A percentile compares a stretch with the other conserved stretches of the same genome.
These are phyloP conservation scores for Rhinella marina DNA, from an alignment of 2,797 vertebrate species.

Conservation along the genomic window DNA sequence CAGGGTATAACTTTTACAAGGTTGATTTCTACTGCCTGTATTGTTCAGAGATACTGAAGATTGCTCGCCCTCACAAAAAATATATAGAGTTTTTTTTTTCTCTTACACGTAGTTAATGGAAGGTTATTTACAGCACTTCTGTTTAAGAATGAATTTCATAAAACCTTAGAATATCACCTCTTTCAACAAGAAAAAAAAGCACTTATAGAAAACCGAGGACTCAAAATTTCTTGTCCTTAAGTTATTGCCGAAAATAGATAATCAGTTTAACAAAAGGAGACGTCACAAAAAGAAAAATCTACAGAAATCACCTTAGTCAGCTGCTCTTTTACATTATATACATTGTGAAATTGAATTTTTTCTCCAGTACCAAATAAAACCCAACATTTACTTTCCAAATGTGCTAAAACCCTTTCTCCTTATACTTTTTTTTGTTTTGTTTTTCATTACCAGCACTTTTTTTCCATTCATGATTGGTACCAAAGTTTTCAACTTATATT, in stretches of 20 bases:
- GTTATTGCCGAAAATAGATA: constrained; percentile 99
- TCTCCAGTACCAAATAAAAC: constrained; percentile 64
- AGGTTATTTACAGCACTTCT: constrained; percentile 59
- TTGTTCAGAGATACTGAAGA: constrained; percentile 86
- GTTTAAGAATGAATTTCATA: constrained; percentile 73
- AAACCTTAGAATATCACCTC: constrained; percentile 81
- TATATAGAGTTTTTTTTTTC: constrained; percentile 85
- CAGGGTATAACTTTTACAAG: constrained; percentile 71
- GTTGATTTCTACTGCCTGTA: constrained; percentile 67
- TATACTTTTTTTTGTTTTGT: constrained; percentile 60
- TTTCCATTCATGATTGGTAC: constrained; percentile 70
- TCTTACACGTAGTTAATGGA: constrained; percentile 83
- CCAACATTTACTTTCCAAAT: constrained; percentile 67
- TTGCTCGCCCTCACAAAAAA: constrained; percentile 93
- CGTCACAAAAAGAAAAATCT: constrained; percentile 86
- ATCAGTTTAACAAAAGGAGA: constrained; percentile 94
- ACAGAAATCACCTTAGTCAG: constrained; percentile 77
- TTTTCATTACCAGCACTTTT: constrained; percentile 16
- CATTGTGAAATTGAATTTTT: constrained; percentile 64
- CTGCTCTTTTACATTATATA: constrained; percentile 77
- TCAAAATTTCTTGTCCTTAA: constrained; percentile 91
- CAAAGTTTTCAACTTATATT: constrained; percentile 78
- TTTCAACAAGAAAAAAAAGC: constrained; percentile 94
- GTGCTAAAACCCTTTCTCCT: constrained; percentile 75
- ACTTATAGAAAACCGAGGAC: constrained; percentile 96